Evolutionary conservation across 2,113 vertebrate species (phyloP), one percentile per base, ranked within the genome.

Genomic region (Tupaia tana): DNA sequence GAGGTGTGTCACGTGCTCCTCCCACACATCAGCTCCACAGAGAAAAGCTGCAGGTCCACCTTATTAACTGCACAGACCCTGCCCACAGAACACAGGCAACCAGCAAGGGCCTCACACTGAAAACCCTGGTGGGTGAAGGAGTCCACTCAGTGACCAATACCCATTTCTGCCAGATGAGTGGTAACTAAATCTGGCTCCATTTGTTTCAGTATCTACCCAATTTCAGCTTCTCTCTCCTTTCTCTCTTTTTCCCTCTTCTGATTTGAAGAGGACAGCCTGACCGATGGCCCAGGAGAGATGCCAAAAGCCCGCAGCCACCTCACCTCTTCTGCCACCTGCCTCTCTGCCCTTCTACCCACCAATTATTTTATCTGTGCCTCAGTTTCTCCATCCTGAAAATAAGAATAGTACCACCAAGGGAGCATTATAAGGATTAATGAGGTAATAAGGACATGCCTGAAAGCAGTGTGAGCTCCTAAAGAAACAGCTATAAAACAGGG

Each of bases 311-410:
- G 10, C 22, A 3, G 2, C 15, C 0, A 2, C 6, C 69, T 27
- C 4, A 1, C 20, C 22, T 61, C 79, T 9, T 12, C n/a, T 0
- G 0, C 63, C 12, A 67, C 25, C 82, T 6, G 29, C 20, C 70
- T 56, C 58, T 64, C 74, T 66, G 84, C 89, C 80, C n/a, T 93
- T 84, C 90, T 24, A 13, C 22, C 4, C 27, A 64, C 58, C 70
- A 66, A 87, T 75, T 52, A 54, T 71, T 91, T 66, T 52, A 52
- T 63, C 87, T 79, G 67, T 95, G 93, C 96, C 95, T 96, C 91
- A 85, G 78, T 90, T 86, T 95, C 96, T 93, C 95, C 70, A 71
- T 31, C 14, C 67, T 1, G 9, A 73, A 86, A 77, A 77, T 63
- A 90, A 87, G 73, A 84, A 90, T 16, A 54, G 59, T 20, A 16